Evolutionary conservation across 2,113 vertebrate genomes (phyloP).

Genomic region (Hemiscyllium ocellatum): DNA sequence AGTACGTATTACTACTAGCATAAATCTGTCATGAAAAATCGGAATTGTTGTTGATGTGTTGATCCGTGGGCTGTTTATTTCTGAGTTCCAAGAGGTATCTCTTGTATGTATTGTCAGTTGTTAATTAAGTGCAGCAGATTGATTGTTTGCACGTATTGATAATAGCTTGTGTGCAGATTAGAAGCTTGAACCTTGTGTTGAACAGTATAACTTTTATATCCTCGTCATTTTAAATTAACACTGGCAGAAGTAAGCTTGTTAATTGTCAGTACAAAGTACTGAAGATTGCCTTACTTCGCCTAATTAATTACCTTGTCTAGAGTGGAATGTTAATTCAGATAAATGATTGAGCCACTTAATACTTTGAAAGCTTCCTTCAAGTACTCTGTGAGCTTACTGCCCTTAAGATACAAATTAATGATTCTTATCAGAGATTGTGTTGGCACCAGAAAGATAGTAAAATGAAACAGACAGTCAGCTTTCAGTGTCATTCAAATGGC

Average conservation of each 20-base stretch:
- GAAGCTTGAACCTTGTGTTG: conserved; percentile 17
- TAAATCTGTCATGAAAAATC: conserved; percentile 11
- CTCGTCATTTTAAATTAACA: conserved; percentile 46
- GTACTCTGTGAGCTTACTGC: conserved; percentile 40
- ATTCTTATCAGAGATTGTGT: not conserved
- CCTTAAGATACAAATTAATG: conserved; percentile 39
- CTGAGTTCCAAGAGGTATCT: not conserved
- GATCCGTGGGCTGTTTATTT: not conserved
- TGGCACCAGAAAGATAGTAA: not conserved
- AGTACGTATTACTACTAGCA: not conserved
- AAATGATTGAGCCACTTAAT: conserved; percentile 48
- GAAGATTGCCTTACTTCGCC: conserved; percentile 55
- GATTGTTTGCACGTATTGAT: conserved; percentile 29
- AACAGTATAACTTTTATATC: conserved; percentile 24
- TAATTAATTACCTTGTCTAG: conserved; percentile 54
- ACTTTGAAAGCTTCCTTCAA: conserved; percentile 42
- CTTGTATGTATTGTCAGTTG: conserved; percentile 19
- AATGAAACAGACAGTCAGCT: not conserved
- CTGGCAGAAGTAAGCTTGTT: conserved; percentile 51
- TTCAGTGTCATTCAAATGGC: not conserved
- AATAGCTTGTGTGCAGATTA: conserved; percentile 27
- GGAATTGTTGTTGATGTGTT: conserved; percentile 1
- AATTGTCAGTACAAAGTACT: conserved; percentile 53
- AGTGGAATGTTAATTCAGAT: conserved; percentile 49
- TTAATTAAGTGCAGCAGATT: conserved; percentile 25